Evolutionary conservation across 2,113 vertebrate species (phyloP).

Genomic region (Gadus chalcogrammus): DNA sequence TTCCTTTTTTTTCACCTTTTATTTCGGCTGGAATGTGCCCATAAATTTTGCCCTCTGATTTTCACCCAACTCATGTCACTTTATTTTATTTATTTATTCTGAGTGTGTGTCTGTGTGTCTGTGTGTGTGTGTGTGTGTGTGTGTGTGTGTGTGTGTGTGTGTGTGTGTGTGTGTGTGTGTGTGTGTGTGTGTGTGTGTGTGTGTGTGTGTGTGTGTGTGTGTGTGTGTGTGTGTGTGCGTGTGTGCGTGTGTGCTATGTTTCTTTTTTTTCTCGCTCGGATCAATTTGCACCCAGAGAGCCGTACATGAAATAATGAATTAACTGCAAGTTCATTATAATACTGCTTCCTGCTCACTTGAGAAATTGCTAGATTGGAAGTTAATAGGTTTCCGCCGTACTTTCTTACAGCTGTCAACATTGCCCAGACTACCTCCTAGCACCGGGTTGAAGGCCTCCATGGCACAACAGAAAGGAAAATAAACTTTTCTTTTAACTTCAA

Average conservation of each 20-base stretch:
- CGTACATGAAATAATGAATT: conserved; percentile 2
- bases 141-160: too few species aligned
- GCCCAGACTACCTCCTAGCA: conserved; percentile 24
- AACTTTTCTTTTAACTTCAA: conserved; percentile 24
- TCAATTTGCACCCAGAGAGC: conserved; percentile 7
- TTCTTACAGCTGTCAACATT: conserved; percentile 22
- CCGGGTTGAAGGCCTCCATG: conserved; percentile 26
- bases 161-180: too few species aligned
- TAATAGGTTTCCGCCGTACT: background rate
- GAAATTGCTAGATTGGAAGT: conserved; percentile 4
- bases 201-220: too few species aligned
- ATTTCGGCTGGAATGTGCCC: conserved; percentile 29
- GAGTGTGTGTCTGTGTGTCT: too few species aligned
- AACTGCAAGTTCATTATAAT: conserved; percentile 13
- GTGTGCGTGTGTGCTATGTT: too few species aligned
- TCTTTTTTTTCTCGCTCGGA: background rate
- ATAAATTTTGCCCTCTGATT: conserved; percentile 1
- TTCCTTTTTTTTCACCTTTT: conserved; percentile 5
- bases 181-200: too few species aligned
- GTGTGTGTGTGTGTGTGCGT: too few species aligned
- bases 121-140: too few species aligned
- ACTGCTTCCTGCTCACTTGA: conserved; percentile 3
- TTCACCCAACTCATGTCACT: background rate
- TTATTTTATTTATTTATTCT: background rate
- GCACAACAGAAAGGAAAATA: conserved; percentile 32